phyloP scores from a whole-genome alignment of 2,888 invertebrate genomes.

The Lithophane leautieri region DNA sequence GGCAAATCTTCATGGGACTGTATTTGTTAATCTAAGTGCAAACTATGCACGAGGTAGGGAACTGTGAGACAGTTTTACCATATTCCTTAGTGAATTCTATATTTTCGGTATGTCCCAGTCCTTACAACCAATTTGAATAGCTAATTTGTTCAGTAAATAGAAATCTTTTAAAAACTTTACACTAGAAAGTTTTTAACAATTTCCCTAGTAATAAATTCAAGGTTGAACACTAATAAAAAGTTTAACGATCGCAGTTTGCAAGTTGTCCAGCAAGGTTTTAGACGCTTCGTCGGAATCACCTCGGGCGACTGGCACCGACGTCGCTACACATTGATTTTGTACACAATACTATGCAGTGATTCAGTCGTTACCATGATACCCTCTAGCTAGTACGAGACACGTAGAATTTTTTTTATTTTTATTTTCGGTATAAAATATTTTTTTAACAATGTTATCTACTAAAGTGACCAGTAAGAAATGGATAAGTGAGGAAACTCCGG shows the following conservation, averaged over 20 bases:
- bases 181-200: conserved; percentile 55
- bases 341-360: conserved; percentile 75
- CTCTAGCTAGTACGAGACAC: conserved; percentile 73
- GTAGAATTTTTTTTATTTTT: conserved; percentile 63
- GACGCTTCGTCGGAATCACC: conserved; percentile 68
- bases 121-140: conserved; percentile 13
- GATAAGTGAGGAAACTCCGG: conserved; percentile 89
- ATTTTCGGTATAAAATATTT: conserved; percentile 57
- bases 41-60: neutral
- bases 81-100: neutral
- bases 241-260: conserved; percentile 79
- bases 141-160: conserved; percentile 23
- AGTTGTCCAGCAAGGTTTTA: conserved; percentile 82
- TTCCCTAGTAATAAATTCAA: conserved; percentile 75
- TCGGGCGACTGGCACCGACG: conserved; percentile 80
- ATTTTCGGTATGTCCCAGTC: neutral
- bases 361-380: conserved; percentile 81
- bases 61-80: neutral
- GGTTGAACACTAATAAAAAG: conserved; percentile 82
- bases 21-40: neutral
- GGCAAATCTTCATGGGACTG: neutral
- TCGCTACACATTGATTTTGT: conserved; percentile 86
- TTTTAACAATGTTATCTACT: conserved; percentile 75
- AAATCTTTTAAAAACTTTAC: conserved; percentile 29
- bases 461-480: conserved; percentile 86